These are phyloP conservation scores for Gymnobelideus leadbeateri DNA, from an alignment of 2,113 vertebrate species.

Conservation along the genomic window DNA sequence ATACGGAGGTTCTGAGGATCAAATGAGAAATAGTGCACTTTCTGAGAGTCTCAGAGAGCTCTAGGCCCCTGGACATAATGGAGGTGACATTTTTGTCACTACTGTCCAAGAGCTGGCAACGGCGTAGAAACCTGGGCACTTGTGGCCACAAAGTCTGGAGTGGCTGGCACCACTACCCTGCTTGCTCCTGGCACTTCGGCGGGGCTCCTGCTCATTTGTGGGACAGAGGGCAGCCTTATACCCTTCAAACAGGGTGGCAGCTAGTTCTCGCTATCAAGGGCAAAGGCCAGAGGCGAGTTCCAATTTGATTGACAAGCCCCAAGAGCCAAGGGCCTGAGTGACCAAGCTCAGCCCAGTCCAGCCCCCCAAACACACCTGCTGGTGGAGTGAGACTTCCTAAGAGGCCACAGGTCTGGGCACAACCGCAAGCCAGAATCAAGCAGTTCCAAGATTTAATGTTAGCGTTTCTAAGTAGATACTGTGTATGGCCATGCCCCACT, in stretches of 20 bases:
- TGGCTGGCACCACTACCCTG: neutral
- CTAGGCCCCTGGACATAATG: neutral
- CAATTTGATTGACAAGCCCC: neutral
- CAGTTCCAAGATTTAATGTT: neutral
- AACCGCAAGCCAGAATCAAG: neutral
- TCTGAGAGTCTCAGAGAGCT: neutral
- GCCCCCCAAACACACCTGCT: neutral
- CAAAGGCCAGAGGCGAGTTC: neutral
- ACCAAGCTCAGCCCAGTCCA: no score
- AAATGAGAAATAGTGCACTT: no score
- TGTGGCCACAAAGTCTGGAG: neutral
- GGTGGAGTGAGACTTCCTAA: neutral
- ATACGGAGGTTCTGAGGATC: neutral
- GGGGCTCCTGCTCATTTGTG: neutral
- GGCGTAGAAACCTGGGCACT: neutral
- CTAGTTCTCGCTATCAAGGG: neutral
- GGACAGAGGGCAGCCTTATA: neutral
- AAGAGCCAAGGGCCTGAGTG: neutral
- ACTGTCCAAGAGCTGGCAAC: neutral
- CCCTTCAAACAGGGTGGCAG: neutral
- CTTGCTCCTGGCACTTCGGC: neutral
- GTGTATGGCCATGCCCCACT: no score
- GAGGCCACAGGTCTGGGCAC: neutral
- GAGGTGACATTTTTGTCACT: no score
- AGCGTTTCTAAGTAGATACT: neutral